Percentiles rank a stretch among this genome's conserved stretches.
These are phyloP conservation scores for Lophotriccus pileatus DNA, from an alignment of 2,797 vertebrate genomes.

Conservation along the genomic window DNA sequence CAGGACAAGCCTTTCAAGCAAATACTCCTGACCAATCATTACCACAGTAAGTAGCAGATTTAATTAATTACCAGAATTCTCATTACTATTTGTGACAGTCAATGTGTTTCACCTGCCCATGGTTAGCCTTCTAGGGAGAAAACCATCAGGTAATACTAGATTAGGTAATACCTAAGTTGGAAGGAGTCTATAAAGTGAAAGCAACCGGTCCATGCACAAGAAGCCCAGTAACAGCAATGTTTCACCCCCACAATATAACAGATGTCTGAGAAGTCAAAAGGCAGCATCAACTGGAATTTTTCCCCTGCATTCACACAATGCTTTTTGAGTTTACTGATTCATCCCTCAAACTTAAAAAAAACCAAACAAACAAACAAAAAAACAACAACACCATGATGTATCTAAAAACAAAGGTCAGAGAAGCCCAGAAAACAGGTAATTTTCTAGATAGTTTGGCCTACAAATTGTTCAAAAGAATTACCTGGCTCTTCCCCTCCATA, in stretches of 20 bases:
- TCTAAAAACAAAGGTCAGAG: not conserved
- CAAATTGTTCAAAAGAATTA: conserved; percentile 66
- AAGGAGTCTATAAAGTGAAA: not conserved
- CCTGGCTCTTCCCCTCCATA: conserved; percentile 99
- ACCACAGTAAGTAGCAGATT: not conserved
- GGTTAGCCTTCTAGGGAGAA: not conserved
- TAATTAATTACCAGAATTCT: not conserved
- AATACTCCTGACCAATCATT: not conserved
- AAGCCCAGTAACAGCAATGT: not conserved
- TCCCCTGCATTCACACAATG: not conserved
- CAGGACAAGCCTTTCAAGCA: not conserved
- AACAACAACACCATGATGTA: not conserved
- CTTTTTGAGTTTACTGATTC: not conserved
- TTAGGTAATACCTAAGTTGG: not conserved
- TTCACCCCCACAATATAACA: not conserved
- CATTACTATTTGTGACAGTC: not conserved
- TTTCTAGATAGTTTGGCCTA: not conserved
- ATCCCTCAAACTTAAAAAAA: not conserved
- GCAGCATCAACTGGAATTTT: not conserved
- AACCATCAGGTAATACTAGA: not conserved
- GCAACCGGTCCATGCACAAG: not conserved
- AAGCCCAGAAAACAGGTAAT: not conserved
- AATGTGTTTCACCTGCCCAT: not conserved
- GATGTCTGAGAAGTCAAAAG: not conserved
- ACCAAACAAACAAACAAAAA: no score